Percentiles rank a stretch among this genome's conserved stretches.
These are phyloP conservation scores for Rhaphigaster nebulosa DNA, from an alignment of 2,888 invertebrate species.

Conservation along the genomic window DNA sequence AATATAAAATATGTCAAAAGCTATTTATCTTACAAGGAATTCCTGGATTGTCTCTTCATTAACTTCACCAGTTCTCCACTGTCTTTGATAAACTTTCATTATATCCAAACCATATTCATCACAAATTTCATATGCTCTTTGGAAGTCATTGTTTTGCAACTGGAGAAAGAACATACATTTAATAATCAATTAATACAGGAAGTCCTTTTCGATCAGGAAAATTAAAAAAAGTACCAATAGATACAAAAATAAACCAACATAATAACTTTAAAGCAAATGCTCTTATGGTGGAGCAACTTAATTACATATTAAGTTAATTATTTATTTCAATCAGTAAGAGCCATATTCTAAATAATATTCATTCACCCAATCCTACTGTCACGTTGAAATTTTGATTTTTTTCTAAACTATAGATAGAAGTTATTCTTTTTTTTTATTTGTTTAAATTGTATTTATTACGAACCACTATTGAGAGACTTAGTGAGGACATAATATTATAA, in stretches of 20 bases:
- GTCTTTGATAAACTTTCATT: conserved; percentile 84
- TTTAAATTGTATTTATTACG: too few relatives aligned
- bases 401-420: too few relatives aligned
- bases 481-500: too few relatives aligned
- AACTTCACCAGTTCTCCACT: conserved; percentile 82
- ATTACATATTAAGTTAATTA: too few relatives aligned
- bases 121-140: conserved; percentile 80
- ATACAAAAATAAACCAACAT: not conserved
- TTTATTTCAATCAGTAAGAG: not conserved
- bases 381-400: too few relatives aligned
- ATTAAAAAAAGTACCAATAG: not conserved
- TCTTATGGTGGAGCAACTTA: not conserved
- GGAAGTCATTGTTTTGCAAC: conserved; percentile 74
- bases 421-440: too few relatives aligned
- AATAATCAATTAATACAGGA: not conserved
- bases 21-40: conserved; percentile 74
- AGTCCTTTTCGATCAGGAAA: not conserved
- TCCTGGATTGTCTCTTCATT: conserved; percentile 81
- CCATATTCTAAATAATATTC: not conserved
- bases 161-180: conserved; percentile 45
- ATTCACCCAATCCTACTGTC: not conserved
- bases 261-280: not conserved
- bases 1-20: conserved; percentile 5
- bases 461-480: too few relatives aligned
- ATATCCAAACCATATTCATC: conserved; percentile 79